Evolutionary conservation across 2,888 invertebrate species (phyloP).

Genomic region (Octonoba sinensis): DNA sequence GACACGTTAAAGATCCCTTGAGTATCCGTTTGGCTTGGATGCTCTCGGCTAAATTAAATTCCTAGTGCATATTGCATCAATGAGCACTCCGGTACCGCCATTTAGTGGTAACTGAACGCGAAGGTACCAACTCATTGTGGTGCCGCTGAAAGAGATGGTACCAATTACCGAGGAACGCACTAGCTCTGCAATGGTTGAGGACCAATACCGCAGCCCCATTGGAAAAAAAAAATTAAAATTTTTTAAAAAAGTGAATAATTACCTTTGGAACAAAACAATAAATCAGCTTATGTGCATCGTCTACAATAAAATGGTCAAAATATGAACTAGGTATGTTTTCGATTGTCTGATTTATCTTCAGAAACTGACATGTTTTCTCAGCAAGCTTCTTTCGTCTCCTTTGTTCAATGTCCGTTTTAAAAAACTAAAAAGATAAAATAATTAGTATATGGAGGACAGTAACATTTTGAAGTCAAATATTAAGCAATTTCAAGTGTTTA

Average conservation of each 20-base stretch:
- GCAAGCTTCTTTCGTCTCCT: conserved; percentile 49
- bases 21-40: too few species aligned
- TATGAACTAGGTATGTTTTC: conserved; percentile 29
- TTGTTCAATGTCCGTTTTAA: conserved; percentile 57
- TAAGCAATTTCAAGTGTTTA: not conserved
- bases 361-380: conserved; percentile 57
- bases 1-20: too few species aligned
- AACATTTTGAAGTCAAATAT: not conserved
- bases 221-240: too few species aligned
- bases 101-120: too few species aligned
- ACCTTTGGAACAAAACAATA: conserved; percentile 96
- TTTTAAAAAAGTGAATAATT: conserved; percentile 64
- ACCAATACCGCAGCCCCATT: too few species aligned
- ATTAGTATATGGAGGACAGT: not conserved
- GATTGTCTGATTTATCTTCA: conserved; percentile 52
- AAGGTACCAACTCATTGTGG: too few species aligned
- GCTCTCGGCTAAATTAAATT: too few species aligned
- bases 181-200: too few species aligned
- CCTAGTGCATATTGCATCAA: too few species aligned
- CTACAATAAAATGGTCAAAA: conserved; percentile 82
- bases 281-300: conserved; percentile 84
- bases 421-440: conserved; percentile 27
- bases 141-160: too few species aligned
- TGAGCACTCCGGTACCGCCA: too few species aligned
- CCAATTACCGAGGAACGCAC: too few species aligned